A percentile compares a stretch with the other conserved stretches of the same genome.
phyloP scores from a whole-genome alignment of 2,888 invertebrate species.

The Heliconius hortense region DNA sequence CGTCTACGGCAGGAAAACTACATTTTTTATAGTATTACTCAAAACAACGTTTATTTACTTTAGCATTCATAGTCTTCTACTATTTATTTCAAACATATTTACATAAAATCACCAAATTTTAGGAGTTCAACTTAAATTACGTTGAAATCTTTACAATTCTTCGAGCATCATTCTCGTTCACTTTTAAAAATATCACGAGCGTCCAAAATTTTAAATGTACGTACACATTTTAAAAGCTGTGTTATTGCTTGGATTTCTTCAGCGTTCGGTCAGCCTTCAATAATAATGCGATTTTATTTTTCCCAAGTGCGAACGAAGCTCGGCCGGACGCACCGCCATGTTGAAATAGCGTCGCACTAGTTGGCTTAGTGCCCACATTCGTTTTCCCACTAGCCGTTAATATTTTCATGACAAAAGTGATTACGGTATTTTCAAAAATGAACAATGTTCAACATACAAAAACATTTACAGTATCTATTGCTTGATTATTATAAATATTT shows the following conservation, averaged over 20 bases:
- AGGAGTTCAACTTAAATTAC: neutral
- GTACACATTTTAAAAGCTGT: constrained; percentile 30
- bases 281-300: constrained; percentile 46
- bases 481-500: neutral
- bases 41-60: neutral
- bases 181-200: neutral
- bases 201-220: constrained; percentile 28
- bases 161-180: neutral
- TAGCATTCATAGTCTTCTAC: neutral
- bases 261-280: constrained; percentile 44
- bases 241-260: constrained; percentile 35
- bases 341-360: constrained; percentile 66
- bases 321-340: constrained; percentile 55
- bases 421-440: constrained; percentile 45
- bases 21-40: neutral
- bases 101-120: neutral
- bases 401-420: constrained; percentile 50
- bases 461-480: constrained; percentile 14
- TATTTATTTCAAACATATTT: neutral
- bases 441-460: constrained; percentile 40
- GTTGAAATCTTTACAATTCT: neutral
- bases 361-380: constrained; percentile 71
- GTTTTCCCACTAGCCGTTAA: constrained; percentile 57
- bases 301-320: constrained; percentile 51
- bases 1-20: constrained; percentile 52